Base-by-base conservation (phyloP, 2,888 invertebrate species). In the Leptinotarsa tumamoca region DNA sequence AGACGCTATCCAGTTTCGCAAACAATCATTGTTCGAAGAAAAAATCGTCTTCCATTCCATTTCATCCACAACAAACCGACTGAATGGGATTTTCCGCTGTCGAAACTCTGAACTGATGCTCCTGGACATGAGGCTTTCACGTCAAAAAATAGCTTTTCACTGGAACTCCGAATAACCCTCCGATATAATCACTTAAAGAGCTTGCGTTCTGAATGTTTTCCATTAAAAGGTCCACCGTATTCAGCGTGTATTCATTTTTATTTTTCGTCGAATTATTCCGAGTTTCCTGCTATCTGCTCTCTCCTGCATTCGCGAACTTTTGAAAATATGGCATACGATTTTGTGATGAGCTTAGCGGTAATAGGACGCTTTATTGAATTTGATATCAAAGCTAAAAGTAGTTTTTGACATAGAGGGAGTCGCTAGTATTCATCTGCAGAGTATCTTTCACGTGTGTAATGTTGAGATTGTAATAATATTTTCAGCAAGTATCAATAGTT, bases 181-280 rank as follows among this genome's bases (percentile, higher is more conserved):
- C 50, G 54, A 70, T 70, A 49, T 70, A 70, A 70, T 70, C 61
- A 70, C 70, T 56, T 49, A 68, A 68, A 70, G 70, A 58, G 70
- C 70, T 70, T 70, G 15, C 58, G 58, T 58, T 70, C 50, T 23
- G n/a, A 70, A 58, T 70, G 58, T 58, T 70, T 58, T 70, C 58
- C 70, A 58, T 70, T 70, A 70, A 58, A 70, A 70, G 70, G 70
- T 49, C 58, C 58, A 58, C 33, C 58, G 58, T 58, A n/a, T 68
- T 70, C 63, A 63, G 43, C n/a, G 3, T 63, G 63, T 63, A 17
- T 58, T 58, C 58, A 27, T 58, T 58, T 63, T 63, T 7, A 63
- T 63, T 63, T 63, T 43, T 63, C 17, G n/a, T 17, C 15, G 17
- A 27, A 33, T 63, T n/a, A 63, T 63, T 43, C 43, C n/a, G 63